These are phyloP conservation scores for Nycteola revayana DNA, from an alignment of 2,888 invertebrate genomes.

Conservation along the genomic window DNA sequence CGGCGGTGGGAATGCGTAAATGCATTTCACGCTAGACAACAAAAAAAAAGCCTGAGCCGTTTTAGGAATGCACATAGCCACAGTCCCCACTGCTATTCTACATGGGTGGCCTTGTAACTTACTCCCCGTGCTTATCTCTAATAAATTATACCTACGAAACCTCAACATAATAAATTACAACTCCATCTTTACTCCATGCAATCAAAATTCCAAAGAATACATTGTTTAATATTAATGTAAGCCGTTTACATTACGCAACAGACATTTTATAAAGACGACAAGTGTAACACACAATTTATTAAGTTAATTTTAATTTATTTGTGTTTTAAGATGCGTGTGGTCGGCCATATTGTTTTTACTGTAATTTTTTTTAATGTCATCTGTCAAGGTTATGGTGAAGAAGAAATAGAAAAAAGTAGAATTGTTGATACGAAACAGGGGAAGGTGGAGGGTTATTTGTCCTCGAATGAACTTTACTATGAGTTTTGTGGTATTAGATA, in stretches of 20 bases:
- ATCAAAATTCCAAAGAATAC: conserved; percentile 24
- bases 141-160: conserved; percentile 11
- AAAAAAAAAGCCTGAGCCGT: no score
- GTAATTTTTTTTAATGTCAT: conserved; percentile 38
- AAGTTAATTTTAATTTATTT: conserved; percentile 23
- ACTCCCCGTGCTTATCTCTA: no score
- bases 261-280: conserved; percentile 30
- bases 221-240: conserved; percentile 7
- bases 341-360: conserved; percentile 22
- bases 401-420: conserved; percentile 37
- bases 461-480: conserved; percentile 54
- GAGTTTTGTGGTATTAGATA: conserved; percentile 68
- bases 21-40: no score
- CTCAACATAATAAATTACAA: background rate
- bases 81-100: no score
- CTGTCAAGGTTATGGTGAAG: conserved; percentile 26
- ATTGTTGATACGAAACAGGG: conserved; percentile 63
- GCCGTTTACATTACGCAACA: conserved; percentile 14
- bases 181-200: background rate
- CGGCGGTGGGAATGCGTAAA: no score
- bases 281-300: conserved; percentile 20
- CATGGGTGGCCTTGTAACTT: no score
- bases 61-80: no score
- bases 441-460: conserved; percentile 59
- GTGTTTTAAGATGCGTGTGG: conserved; percentile 32